Base-by-base conservation (phyloP, 2,888 invertebrate genomes). In the Xestia c-nigrum region DNA sequence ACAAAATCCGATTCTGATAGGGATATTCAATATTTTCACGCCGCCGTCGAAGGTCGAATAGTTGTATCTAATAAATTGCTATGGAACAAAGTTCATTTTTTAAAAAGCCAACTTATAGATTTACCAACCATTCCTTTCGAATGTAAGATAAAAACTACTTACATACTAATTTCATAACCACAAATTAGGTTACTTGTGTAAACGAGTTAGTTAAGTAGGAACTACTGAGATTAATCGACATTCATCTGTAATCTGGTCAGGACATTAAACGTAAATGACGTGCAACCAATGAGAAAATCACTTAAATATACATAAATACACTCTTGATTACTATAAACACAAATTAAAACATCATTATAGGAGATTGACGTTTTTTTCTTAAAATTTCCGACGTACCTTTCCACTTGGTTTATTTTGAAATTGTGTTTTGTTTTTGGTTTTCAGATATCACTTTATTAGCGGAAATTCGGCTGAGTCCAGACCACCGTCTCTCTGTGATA, bases 401-500 rank as follows among this genome's bases (percentile, higher is more conserved):
- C 74, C 65, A 71, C 72, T 67, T 57, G n/a, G 0, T 55, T 73
- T 43, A 47, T 65, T 55, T 67, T 55, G n/a, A 55, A 55, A 14
- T 74, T 3, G 6, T n/a, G 5, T 31, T 52, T 24, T 72, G 2
- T 81, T 73, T 0, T 77, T 68, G 73, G 69, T 70, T 89, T 89
- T 64, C 87, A 90, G 91, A 83, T 89, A 81, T 84, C 83, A 81
- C 77, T 77, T 57, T 67, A 72, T 46, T 80, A 80, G 74, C 74
- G 74, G 83, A 71, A 76, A 77, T 78, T 84, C 75, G 76, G 78
- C 81, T 80, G 72, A 82, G 77, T 87, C 81, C 87, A 80, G 85
- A 85, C 85, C 88, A 87, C 86, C 86, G 86, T 87, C 84, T 81
- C 88, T 86, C 90, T 91, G 91, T 92, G 90, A 92, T 91, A 91